Conservation (phyloP, 2,113 vertebrate species). For the Philantomba maxwellii region DNA sequence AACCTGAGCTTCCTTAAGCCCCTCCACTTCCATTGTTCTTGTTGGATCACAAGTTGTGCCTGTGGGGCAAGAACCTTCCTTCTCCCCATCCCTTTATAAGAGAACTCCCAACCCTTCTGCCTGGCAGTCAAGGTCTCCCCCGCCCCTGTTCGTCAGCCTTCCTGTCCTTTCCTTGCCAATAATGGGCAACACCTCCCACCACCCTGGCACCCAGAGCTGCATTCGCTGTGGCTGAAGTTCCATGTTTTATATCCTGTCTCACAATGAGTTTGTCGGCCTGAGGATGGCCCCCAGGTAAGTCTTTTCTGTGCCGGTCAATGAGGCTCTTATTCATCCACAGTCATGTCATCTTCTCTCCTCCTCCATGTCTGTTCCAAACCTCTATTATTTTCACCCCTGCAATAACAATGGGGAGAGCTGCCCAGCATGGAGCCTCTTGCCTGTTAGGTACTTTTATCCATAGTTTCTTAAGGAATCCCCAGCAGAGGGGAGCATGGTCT, state of each 20-base stretch:
- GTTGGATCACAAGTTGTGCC: background rate
- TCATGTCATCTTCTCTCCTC: background rate
- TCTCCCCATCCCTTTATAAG: background rate
- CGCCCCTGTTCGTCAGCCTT: rapidly evolving
- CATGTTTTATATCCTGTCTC: background rate
- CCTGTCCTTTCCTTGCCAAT: background rate
- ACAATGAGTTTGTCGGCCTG: rapidly evolving
- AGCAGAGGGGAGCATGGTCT: background rate
- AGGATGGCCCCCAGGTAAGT: background rate
- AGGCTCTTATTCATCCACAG: background rate
- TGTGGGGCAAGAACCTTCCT: background rate
- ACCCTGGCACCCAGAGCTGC: background rate
- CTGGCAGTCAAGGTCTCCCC: background rate
- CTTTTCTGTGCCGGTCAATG: background rate
- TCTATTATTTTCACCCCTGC: background rate
- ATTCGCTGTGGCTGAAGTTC: background rate
- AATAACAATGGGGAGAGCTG: background rate
- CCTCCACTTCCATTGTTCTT: background rate
- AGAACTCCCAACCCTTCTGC: background rate
- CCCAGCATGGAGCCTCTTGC: background rate
- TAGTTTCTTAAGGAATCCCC: background rate
- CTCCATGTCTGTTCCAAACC: background rate
- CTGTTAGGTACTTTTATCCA: background rate
- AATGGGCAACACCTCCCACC: no score
- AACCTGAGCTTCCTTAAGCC: background rate